phyloP scores from a whole-genome alignment of 2,113 vertebrate genomes.

The Desmodus rotundus region DNA sequence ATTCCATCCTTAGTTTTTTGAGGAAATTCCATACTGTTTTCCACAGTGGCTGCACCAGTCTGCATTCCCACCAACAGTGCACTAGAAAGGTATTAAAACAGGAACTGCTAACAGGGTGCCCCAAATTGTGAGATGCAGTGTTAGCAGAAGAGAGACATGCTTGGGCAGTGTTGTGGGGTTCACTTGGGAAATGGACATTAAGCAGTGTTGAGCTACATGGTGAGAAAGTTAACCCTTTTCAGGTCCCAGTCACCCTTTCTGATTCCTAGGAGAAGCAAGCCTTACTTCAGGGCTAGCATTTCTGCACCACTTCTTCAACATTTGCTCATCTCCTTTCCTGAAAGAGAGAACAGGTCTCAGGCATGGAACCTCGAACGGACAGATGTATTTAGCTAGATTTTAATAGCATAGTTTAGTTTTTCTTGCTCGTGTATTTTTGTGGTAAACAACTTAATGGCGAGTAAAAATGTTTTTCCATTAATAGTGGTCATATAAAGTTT shows the following conservation, averaged over 20 bases:
- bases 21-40: no score
- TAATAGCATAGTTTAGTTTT: not conserved
- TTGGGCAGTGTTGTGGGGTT: not conserved
- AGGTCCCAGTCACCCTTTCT: not conserved
- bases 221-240: not conserved
- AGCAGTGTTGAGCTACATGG: not conserved
- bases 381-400: not conserved
- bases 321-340: not conserved
- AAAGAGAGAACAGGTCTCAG: not conserved
- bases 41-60: no score
- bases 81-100: not conserved
- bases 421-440: not conserved
- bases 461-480: conserved; percentile 1
- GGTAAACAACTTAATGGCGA: conserved; percentile 14
- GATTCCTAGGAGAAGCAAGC: not conserved
- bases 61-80: no score
- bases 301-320: not conserved
- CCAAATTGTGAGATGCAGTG: not conserved
- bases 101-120: not conserved
- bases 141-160: not conserved
- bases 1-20: no score
- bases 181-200: not conserved
- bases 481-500: conserved; percentile 13
- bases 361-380: not conserved
- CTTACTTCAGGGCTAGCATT: not conserved